A percentile compares a stretch with the other conserved stretches of the same genome.
phyloP scores from a whole-genome alignment of 2,888 invertebrate species.

The Hoplodrina ambigua region DNA sequence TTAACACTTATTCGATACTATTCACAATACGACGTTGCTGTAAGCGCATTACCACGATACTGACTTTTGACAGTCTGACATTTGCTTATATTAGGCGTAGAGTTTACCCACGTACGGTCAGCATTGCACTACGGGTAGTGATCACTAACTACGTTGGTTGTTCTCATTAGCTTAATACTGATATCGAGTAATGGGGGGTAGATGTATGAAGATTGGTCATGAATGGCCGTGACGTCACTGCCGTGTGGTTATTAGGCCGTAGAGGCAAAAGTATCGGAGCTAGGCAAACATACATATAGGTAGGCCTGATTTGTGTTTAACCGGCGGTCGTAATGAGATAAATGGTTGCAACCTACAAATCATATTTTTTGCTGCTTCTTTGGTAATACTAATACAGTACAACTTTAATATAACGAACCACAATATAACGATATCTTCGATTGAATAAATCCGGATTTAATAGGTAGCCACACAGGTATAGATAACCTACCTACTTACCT shows the following conservation, averaged over 20 bases:
- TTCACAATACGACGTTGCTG: constrained; percentile 54
- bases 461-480: too few species aligned
- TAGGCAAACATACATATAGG: not conserved
- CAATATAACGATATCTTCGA: too few species aligned
- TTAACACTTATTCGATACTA: constrained; percentile 36
- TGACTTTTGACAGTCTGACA: constrained; percentile 51
- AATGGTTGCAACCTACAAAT: not conserved
- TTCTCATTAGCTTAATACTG: constrained; percentile 20
- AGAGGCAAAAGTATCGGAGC: constrained; percentile 14
- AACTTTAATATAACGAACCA: too few species aligned
- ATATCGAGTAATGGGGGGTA: constrained; percentile 19
- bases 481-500: too few species aligned
- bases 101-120: constrained; percentile 24
- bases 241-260: constrained; percentile 12
- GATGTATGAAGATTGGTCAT: constrained; percentile 5
- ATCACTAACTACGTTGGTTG: constrained; percentile 8
- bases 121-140: constrained; percentile 23
- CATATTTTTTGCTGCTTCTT: too few species aligned
- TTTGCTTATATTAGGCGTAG: constrained; percentile 49
- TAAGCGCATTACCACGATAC: constrained; percentile 46
- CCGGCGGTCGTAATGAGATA: not conserved
- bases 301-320: not conserved
- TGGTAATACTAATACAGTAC: too few species aligned
- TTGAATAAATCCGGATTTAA: too few species aligned
- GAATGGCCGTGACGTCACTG: constrained; percentile 37